Evolutionary conservation across 2,113 vertebrate species (phyloP).

Genomic region (Penelope pileata): DNA sequence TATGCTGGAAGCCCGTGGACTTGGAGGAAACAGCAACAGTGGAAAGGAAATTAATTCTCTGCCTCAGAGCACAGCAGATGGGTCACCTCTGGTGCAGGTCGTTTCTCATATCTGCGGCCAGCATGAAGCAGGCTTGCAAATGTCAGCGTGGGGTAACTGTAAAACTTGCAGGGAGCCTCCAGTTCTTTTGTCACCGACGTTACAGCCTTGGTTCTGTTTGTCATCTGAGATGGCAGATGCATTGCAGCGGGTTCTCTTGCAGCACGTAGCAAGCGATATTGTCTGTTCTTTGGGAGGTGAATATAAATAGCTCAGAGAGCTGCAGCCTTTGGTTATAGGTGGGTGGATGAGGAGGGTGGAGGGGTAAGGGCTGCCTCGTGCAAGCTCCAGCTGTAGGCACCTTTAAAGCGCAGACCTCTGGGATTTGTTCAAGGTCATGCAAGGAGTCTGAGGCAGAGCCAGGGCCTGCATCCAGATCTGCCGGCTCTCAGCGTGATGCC

Average conservation of each 20-base stretch:
- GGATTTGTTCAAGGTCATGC: constrained; percentile 13
- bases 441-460: background rate
- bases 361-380: background rate
- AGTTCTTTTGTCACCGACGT: background rate
- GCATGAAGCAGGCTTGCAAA: background rate
- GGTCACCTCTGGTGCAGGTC: background rate
- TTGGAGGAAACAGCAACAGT: background rate
- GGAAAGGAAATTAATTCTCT: background rate
- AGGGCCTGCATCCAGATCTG: background rate
- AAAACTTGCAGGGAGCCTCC: background rate
- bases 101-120: background rate
- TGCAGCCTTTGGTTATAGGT: background rate
- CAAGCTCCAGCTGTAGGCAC: background rate
- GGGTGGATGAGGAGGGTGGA: background rate
- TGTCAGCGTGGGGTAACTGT: background rate
- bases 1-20: background rate
- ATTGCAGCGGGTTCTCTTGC: background rate
- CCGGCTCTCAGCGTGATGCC: background rate
- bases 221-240: background rate
- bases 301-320: background rate
- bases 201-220: background rate
- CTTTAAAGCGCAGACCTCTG: background rate
- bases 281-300: background rate
- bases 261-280: rapidly evolving
- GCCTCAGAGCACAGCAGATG: background rate